A percentile compares a stretch with the other conserved stretches of the same genome.
phyloP scores from a whole-genome alignment of 2,113 vertebrate genomes.

The Neofelis nebulosa region DNA sequence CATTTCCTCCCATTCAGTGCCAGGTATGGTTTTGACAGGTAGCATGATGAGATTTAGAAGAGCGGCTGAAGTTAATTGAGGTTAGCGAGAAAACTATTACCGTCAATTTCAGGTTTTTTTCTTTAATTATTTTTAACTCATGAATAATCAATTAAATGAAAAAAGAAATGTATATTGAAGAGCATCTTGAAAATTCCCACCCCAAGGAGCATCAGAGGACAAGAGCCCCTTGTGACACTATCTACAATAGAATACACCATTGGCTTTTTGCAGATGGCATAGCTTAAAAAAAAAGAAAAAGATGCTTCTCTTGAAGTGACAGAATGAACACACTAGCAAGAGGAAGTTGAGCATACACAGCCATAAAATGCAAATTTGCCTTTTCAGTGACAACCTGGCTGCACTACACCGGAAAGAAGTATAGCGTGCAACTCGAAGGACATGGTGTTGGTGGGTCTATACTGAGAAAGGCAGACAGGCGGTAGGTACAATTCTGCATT shows the following conservation, averaged over 20 bases:
- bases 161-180: conserved; percentile 19
- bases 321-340: neutral
- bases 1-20: neutral
- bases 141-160: conserved; percentile 67
- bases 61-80: conserved; percentile 77
- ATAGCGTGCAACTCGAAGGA: neutral
- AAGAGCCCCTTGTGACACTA: neutral
- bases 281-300: neutral
- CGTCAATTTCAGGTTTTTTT: conserved; percentile 63
- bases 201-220: neutral
- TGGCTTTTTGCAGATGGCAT: conserved; percentile 33
- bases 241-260: neutral
- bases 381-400: neutral
- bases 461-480: neutral
- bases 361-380: neutral
- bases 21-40: conserved; percentile 52
- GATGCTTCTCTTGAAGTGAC: conserved; percentile 39
- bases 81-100: conserved; percentile 74
- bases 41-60: conserved; percentile 50
- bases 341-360: neutral
- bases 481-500: neutral
- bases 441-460: neutral
- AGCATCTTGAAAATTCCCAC: conserved; percentile 15
- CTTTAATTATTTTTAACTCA: conserved; percentile 72
- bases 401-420: rapidly evolving